Evolutionary conservation across 2,797 vertebrate genomes (phyloP), one percentile per base, ranked within the genome.

Genomic region (Rhinogobio ventralis): DNA sequence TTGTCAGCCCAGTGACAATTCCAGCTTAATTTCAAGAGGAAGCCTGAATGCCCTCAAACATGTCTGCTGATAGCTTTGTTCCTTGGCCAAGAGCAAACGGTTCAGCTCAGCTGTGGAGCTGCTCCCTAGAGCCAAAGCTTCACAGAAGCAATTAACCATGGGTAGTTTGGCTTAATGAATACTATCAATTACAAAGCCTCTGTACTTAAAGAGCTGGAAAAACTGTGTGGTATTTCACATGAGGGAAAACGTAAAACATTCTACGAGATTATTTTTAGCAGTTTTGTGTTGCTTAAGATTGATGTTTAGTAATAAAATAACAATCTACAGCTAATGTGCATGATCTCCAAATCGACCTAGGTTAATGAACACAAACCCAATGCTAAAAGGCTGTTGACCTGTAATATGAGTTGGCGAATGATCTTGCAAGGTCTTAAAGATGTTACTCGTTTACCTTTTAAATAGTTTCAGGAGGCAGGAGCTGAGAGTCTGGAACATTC

Each of bases 141-240:
- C 86, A 87, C 88, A 92, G 94, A 93, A 94, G 91, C 91, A 92
- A 94, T 95, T 94, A 94, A 93, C 92, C 92, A 94, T 89, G 93
- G 92, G 87, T 91, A 92, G 91, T 94, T 95, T 94, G 90, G 83
- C 89, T 91, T 94, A 94, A 94, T 94, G 91, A 91, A 92, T 90
- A 91, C 90, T 92, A 93, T 94, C 92, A 92, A 94, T 93, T 91
- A 91, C 87, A 92, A 89, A 92, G 91, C 90, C 90, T 90, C 83
- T 81, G 87, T 82, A 88, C 90, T 89, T 81, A 66, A 46, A 88
- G 86, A 71, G 72, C 83, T 87, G 86, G 79, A 86, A 88, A 90
- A 81, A 77, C 74, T 86, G 83, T 82, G 79, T 87, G 82, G 83
- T 84, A 87, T 88, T 87, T 87, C 79, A 79, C 86, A 86, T 69